Conservation (phyloP, 1,140 invertebrate genomes). For the Zaprionus vittiger region DNA sequence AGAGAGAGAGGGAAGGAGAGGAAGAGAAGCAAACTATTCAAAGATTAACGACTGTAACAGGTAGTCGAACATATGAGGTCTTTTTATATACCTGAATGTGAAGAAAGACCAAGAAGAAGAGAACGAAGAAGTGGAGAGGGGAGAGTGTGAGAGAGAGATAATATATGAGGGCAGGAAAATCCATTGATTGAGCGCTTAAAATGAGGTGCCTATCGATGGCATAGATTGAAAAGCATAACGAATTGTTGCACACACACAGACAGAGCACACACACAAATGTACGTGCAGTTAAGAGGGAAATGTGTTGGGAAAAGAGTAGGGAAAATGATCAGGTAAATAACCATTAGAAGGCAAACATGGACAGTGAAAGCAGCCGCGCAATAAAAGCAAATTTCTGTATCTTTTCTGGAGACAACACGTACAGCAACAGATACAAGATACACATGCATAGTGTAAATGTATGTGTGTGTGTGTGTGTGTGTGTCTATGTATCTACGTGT, state of each 20-base stretch:
- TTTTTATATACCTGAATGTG: neutral
- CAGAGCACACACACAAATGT: neutral
- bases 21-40: neutral
- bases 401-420: slow-evolving; percentile 19
- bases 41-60: slow-evolving; percentile 65
- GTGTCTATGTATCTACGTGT: slow-evolving; percentile 16
- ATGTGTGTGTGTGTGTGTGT: neutral
- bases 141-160: neutral
- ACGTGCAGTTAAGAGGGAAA: slow-evolving; percentile 45
- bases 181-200: slow-evolving; percentile 51
- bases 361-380: slow-evolving; percentile 38
- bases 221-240: slow-evolving; percentile 50
- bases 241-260: slow-evolving; percentile 21
- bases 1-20: neutral
- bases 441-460: slow-evolving; percentile 2
- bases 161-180: slow-evolving; percentile 50
- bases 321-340: slow-evolving; percentile 43
- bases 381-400: slow-evolving; percentile 54
- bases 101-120: neutral
- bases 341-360: slow-evolving; percentile 35
- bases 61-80: slow-evolving; percentile 44
- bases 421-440: slow-evolving; percentile 5
- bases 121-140: neutral
- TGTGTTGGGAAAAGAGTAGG: slow-evolving; percentile 10
- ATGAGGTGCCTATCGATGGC: slow-evolving; percentile 52